Evolutionary conservation across 2,113 vertebrate genomes (phyloP), one percentile per base, ranked within the genome.

Genomic region (Phalacrocorax aristotelis): DNA sequence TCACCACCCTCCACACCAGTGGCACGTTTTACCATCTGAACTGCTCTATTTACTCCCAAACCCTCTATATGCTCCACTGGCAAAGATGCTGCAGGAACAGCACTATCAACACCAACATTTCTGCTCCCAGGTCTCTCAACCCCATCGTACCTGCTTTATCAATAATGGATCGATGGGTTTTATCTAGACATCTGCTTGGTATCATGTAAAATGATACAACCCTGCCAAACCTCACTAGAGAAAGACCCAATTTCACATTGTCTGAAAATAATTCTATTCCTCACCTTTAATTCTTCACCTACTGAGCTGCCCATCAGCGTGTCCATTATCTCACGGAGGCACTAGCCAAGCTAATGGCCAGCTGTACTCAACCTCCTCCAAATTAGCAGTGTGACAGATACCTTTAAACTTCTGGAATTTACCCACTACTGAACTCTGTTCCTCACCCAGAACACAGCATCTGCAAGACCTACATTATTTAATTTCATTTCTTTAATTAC

Each of bases 121-220:
- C 23, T 54, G 30, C 29, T 72, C 52, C n/a, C 60, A 60, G 51
- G 25, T 15, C 34, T 27, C 44, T 30, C 34, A 34, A 11, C 12
- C 23, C 21, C 70, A 26, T 9, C 52, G 3, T 6, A 40, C 9
- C 55, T 38, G 7, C 55, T 49, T 57, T n/a, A n/a, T 13, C 70
- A 58, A 10, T 7, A 32, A 25, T 1, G 2, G 52, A 7, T 30
- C 9, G 1, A 15, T 26, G n/a, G 0, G 18, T 77, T 77, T 66
- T 51, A 72, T 16, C 52, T 19, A 40, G 66, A 19, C 2, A 3
- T 29, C 13, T n/a, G 5, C n/a, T 65, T 58, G 61, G 49, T 32
- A 49, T 52, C 27, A 6, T 3, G 14, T 17, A 38, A 51, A 42
- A 58, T 3, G 54, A 58, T 4, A 62, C 36, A 52, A 46, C 15